Conservation (phyloP, 1,140 invertebrate species). For the Hesperophylax magnus region DNA sequence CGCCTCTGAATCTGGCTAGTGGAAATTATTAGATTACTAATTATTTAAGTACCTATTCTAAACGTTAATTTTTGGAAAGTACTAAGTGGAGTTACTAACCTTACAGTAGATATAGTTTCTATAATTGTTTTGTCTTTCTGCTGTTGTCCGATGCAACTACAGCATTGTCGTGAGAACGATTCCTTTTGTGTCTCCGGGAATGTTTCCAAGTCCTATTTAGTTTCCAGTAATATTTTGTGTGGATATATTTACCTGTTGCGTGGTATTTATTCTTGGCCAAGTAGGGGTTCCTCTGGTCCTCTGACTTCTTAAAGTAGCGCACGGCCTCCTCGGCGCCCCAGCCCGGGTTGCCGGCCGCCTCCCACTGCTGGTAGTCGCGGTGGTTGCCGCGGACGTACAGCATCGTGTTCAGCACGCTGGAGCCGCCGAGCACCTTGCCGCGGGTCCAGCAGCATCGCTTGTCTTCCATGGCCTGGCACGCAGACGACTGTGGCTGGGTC, state of each 20-base stretch:
- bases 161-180: too few relatives aligned
- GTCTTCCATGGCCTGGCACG: constrained; percentile 88
- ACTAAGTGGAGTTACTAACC: too few relatives aligned
- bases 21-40: too few relatives aligned
- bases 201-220: too few relatives aligned
- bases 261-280: constrained; percentile 82
- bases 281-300: constrained; percentile 88
- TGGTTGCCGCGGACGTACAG: constrained; percentile 93
- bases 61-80: too few relatives aligned
- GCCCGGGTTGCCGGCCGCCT: constrained; percentile 85
- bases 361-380: constrained; percentile 93
- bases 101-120: too few relatives aligned
- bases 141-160: too few relatives aligned
- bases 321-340: constrained; percentile 92
- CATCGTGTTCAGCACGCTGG: constrained; percentile 90
- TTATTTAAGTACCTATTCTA: too few relatives aligned
- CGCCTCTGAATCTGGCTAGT: too few relatives aligned
- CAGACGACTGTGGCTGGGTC: constrained; percentile 86
- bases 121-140: too few relatives aligned
- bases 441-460: constrained; percentile 87
- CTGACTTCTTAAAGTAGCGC: constrained; percentile 90
- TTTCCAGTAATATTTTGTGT: too few relatives aligned
- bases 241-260: constrained; percentile 67
- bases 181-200: too few relatives aligned
- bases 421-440: constrained; percentile 90